Base-by-base conservation (phyloP, 1,140 invertebrate genomes). In the Drosophila pachea region DNA sequence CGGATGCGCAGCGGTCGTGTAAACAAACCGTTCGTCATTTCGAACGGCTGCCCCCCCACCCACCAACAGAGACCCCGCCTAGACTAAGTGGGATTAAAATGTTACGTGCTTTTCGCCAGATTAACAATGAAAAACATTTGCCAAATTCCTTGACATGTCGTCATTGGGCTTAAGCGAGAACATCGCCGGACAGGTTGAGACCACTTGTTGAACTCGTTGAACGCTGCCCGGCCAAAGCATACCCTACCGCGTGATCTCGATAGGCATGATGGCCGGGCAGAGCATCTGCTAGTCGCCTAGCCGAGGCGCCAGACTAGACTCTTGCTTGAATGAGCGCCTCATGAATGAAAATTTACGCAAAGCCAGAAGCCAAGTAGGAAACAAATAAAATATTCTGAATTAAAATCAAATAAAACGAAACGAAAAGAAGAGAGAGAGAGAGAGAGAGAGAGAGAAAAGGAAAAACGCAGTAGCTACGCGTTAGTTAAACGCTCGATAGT, bases 21-120 rank as follows among this genome's bases (percentile, higher is more conserved):
- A 83, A 86, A 86, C 79, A 83, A 83, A 84, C 73, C 79, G 76
- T 66, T 76, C 56, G 66, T 77, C 73, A 72, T 56, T 71, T 36
- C 47, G 45, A 35, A 50, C 31, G 50, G 45, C 31, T 29, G 36
- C 63, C 35, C 70, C 47, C 54, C 36, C 63, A 31, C 70, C 47
- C 54, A 55, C 35, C 74, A 35, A 33, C 29, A 31, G 62, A 33
- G 47, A 65, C 66, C 53, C 70, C 60, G 70, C 78, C 68, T 60
- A 73, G 76, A 76, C 68, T 70, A 78, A 83, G 72, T 83, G 73
- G 68, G 79, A 84, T 83, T 76, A 68, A 73, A 73, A 69, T 59
- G 62, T 50, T 48, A 65, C 22, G 36, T 22, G 22, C 22, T 50
- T 42, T 66, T 66, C 35, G 14, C 43, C 7, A 42, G 45, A 42